Evolutionary conservation across 2,888 invertebrate genomes (phyloP), one percentile per base, ranked within the genome.

Genomic region (Drosophila suboccidentalis): DNA sequence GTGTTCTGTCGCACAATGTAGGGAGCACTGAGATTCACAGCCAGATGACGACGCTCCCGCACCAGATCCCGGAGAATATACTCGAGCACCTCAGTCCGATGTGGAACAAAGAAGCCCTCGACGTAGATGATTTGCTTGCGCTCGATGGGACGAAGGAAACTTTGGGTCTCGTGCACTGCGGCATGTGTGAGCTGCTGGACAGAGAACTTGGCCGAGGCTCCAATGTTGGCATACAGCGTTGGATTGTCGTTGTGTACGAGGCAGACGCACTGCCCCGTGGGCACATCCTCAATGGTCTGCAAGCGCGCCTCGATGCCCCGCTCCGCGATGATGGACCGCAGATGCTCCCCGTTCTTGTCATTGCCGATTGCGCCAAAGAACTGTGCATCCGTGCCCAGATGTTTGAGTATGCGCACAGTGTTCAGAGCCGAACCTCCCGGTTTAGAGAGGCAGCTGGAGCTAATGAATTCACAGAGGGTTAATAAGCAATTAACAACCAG

Each of bases 81-180:
- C 41, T 92, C 82, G 6, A 93, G 93, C 4, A 93, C 92, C 26
- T 93, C 92, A 36, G 90, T 88, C 26, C 94, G 92, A 26, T 94
- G 92, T 0, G 94, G 93, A 47, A 95, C 86, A 86, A 95, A 95
- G 89, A 94, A 95, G 5, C 94, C 94, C 90, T 95, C 95, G 58
- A 95, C 91, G 75, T 94, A 94, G 36, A 94, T 84, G 10, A 92
- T 89, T 76, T 92, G 92, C 29, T 90, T 90, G 36, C 91, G 91
- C 43, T 90, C 90, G 11, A 88, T 75, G 47, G 90, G 90, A n/a
- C 91, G 85, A 26, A 91, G 49, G 11, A 91, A 89, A 4, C 39
- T 73, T 19, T 76, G 57, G 0, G 80, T 80, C 4, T 83, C 80
- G 22, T 75, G 66, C 17, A 67, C 38, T 60, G 88, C 86, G 6